Evolutionary conservation across 2,797 vertebrate species (phyloP).

Genomic region (Enteromius unitaeniatus): DNA sequence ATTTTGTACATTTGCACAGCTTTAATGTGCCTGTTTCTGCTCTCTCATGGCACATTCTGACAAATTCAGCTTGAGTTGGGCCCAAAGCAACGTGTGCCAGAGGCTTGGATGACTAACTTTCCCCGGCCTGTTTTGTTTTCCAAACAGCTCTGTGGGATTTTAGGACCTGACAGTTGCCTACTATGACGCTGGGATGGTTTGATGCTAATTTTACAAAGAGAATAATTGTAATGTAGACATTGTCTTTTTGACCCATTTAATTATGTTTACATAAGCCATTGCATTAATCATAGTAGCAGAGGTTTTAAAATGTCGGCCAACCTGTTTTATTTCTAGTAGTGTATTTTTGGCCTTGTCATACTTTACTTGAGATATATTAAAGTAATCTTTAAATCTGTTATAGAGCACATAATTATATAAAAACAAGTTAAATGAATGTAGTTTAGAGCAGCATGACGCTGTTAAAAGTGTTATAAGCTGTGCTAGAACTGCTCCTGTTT

Average conservation of each 20-base stretch:
- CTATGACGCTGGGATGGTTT: neutral
- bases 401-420: neutral
- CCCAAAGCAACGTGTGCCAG: constrained; percentile 69
- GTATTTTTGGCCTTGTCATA: constrained; percentile 27
- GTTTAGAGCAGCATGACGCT: neutral
- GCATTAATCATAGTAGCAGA: neutral
- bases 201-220: neutral
- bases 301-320: constrained; percentile 16
- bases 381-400: neutral
- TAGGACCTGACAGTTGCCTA: constrained; percentile 13
- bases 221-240: neutral
- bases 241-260: constrained; percentile 18
- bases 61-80: constrained; percentile 57
- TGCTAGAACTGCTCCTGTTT: constrained; percentile 21
- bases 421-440: neutral
- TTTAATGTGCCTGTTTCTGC: constrained; percentile 14
- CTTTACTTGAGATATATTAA: neutral
- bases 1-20: constrained; percentile 3
- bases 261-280: neutral
- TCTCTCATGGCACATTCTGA: constrained; percentile 57
- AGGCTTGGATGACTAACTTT: constrained; percentile 75
- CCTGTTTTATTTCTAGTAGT: constrained; percentile 1
- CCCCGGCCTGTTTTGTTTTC: constrained; percentile 69
- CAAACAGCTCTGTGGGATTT: constrained; percentile 34
- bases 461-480: constrained; percentile 19